These are phyloP conservation scores for Dryococelus australis DNA, from an alignment of 2,888 invertebrate species.

Conservation along the genomic window DNA sequence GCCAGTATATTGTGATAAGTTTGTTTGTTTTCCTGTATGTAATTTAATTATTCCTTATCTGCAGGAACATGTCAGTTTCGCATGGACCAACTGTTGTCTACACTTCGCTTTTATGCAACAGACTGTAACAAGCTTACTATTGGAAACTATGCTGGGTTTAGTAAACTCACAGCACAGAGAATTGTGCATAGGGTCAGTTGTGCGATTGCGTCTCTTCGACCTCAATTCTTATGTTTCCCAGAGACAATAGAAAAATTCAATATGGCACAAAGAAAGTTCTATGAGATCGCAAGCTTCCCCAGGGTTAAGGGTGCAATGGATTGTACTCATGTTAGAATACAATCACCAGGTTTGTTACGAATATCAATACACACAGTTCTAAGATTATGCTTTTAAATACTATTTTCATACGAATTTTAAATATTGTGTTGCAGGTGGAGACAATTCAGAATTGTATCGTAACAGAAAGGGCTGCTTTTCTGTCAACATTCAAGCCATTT, in stretches of 20 bases:
- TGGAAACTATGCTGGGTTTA: background rate
- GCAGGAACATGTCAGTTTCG: background rate
- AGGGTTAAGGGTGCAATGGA: background rate
- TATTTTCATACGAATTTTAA: background rate
- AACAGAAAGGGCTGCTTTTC: conserved; percentile 39
- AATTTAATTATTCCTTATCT: background rate
- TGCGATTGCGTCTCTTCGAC: background rate
- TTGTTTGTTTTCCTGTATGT: background rate
- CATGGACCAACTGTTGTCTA: background rate
- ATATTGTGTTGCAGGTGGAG: background rate
- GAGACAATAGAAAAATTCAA: background rate
- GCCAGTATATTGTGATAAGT: too few species aligned
- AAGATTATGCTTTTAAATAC: background rate
- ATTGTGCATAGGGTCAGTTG: background rate
- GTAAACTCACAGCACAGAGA: background rate
- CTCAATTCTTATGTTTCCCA: background rate
- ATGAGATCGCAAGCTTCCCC: background rate
- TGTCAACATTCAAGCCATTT: conserved; percentile 39
- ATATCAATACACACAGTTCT: background rate
- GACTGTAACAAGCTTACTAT: background rate
- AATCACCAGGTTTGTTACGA: background rate
- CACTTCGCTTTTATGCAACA: background rate
- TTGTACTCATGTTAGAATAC: background rate
- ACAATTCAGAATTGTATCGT: conserved; percentile 35
- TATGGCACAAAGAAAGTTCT: background rate